These are phyloP conservation scores for Tapirus indicus DNA, from an alignment of 2,797 vertebrate genomes.

Conservation along the genomic window DNA sequence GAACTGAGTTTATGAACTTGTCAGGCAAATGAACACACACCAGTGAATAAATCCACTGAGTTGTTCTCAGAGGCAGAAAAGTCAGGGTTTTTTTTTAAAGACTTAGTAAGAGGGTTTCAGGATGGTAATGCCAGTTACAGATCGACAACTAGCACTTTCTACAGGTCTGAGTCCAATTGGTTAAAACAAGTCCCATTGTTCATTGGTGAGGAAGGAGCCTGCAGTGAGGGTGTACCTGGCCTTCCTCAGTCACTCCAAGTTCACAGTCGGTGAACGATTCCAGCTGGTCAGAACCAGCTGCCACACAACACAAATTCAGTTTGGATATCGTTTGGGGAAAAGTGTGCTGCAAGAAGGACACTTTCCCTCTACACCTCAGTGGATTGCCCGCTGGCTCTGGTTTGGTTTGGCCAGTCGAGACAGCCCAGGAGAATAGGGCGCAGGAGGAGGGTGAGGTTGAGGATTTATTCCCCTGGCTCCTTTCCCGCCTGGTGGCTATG, in stretches of 20 bases:
- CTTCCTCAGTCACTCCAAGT: not conserved
- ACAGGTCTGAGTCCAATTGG: not conserved
- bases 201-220: not conserved
- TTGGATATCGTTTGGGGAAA: not conserved
- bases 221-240: not conserved
- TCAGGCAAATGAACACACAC: not conserved
- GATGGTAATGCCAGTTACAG: not conserved
- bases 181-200: not conserved
- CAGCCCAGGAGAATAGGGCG: not conserved
- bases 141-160: not conserved
- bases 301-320: not conserved
- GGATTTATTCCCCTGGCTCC: not conserved
- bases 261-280: not conserved
- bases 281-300: not conserved
- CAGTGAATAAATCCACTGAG: not conserved
- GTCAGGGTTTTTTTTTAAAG: not conserved
- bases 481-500: not conserved
- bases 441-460: not conserved
- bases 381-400: not conserved
- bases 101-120: not conserved
- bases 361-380: not conserved
- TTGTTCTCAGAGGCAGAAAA: conserved; percentile 17
- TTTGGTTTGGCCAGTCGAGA: not conserved
- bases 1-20: not conserved
- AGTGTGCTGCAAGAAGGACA: not conserved